These are phyloP conservation scores for Pycnomerus fuliginosus DNA, from an alignment of 2,888 invertebrate genomes.

Conservation along the genomic window DNA sequence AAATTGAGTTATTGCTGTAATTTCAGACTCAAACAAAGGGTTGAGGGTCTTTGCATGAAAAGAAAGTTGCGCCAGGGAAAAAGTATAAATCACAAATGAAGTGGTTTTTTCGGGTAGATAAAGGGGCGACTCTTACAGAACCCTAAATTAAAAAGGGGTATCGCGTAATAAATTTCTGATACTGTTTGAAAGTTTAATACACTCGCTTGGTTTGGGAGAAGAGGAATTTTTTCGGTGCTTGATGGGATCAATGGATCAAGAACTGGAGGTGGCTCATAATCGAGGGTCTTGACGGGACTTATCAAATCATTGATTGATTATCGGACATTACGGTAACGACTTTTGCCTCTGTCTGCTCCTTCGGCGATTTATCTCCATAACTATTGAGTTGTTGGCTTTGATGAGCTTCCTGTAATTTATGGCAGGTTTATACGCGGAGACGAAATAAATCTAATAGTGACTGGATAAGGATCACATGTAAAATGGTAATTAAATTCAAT, in stretches of 20 bases:
- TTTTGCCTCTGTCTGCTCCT: slow-evolving; percentile 22
- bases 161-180: slow-evolving; percentile 43
- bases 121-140: slow-evolving; percentile 21
- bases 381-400: slow-evolving; percentile 16
- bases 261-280: neutral
- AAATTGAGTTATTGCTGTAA: slow-evolving; percentile 54
- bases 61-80: slow-evolving; percentile 37
- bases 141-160: slow-evolving; percentile 32
- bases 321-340: slow-evolving; percentile 34
- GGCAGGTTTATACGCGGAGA: slow-evolving; percentile 11
- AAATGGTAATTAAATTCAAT: too few relatives aligned
- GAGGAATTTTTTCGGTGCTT: slow-evolving; percentile 3
- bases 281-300: slow-evolving; percentile 20
- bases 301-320: slow-evolving; percentile 32
- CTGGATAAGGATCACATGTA: too few relatives aligned
- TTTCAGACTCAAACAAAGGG: slow-evolving; percentile 52
- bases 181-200: slow-evolving; percentile 45
- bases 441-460: too few relatives aligned
- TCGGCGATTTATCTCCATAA: slow-evolving; percentile 3
- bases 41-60: slow-evolving; percentile 33
- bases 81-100: slow-evolving; percentile 50
- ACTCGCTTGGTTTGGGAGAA: slow-evolving; percentile 7
- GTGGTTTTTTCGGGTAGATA: slow-evolving; percentile 32
- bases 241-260: slow-evolving; percentile 3
- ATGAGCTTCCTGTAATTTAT: slow-evolving; percentile 15